Percentiles rank a stretch among this genome's conserved stretches.
These are phyloP conservation scores for Pycnonotus jocosus DNA, from an alignment of 2,113 vertebrate species.

Conservation along the genomic window DNA sequence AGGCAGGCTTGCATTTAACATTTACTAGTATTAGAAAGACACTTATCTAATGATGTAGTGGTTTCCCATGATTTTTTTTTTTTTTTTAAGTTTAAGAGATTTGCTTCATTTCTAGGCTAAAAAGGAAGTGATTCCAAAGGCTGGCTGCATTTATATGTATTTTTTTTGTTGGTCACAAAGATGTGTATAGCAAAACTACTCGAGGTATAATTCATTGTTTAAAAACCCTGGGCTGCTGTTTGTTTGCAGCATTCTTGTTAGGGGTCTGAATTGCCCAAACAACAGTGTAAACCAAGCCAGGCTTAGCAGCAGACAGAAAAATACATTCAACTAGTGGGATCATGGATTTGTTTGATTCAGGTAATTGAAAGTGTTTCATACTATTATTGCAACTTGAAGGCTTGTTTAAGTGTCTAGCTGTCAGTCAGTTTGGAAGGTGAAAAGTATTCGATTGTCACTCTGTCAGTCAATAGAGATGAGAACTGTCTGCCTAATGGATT, in stretches of 20 bases:
- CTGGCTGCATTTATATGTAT: neutral
- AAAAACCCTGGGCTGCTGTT: constrained; percentile 37
- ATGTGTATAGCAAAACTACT: neutral
- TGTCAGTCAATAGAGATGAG: constrained; percentile 99
- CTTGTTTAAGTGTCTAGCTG: constrained; percentile 96
- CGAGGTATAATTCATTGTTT: constrained; percentile 41
- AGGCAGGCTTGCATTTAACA: neutral
- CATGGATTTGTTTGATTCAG: constrained; percentile 96
- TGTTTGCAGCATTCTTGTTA: constrained; percentile 54
- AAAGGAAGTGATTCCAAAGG: neutral
- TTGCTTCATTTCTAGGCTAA: neutral
- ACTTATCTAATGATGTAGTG: neutral
- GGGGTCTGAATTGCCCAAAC: constrained; percentile 64
- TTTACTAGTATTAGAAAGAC: neutral
- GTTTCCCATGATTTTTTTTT: neutral
- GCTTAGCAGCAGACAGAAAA: constrained; percentile 75
- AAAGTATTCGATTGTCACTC: constrained; percentile 97
- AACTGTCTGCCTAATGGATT: constrained; percentile 99
- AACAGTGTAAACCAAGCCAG: constrained; percentile 71
- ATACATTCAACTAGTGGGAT: constrained; percentile 84
- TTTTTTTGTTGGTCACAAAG: constrained; percentile 10
- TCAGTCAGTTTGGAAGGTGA: constrained; percentile 92
- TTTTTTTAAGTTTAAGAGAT: neutral
- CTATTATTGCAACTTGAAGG: constrained; percentile 95
- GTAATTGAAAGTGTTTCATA: constrained; percentile 98